These are phyloP conservation scores for Sinhomidia bicolor DNA, from an alignment of 2,888 invertebrate genomes.

Conservation along the genomic window DNA sequence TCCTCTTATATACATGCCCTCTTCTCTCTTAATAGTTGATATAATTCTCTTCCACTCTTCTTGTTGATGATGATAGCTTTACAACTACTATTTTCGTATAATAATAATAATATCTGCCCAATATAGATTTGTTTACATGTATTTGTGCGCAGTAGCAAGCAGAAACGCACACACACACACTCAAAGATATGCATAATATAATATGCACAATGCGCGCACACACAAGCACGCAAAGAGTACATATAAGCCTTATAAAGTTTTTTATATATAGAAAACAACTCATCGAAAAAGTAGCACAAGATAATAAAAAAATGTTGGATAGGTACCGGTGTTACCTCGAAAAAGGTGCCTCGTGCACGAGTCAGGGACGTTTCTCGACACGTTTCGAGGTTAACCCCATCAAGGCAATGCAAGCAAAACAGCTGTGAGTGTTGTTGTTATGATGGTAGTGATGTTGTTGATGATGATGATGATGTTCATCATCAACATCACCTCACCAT, in stretches of 20 bases:
- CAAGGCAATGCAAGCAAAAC: conserved; percentile 53
- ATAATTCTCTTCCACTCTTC: conserved; percentile 4
- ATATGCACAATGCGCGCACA: too few species aligned
- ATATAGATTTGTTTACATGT: not conserved
- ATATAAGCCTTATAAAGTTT: too few species aligned
- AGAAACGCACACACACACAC: not conserved
- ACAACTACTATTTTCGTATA: not conserved
- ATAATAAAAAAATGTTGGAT: conserved; percentile 49
- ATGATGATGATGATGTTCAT: not conserved
- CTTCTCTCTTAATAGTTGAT: not conserved
- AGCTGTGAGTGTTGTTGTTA: conserved; percentile 48
- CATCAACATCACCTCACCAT: too few species aligned
- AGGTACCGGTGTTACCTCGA: conserved; percentile 58
- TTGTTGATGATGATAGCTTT: conserved; percentile 18
- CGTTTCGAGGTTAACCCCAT: conserved; percentile 71
- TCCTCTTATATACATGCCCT: not conserved
- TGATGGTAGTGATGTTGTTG: conserved; percentile 21
- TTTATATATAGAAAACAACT: too few species aligned
- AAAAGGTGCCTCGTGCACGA: conserved; percentile 69
- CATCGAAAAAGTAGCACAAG: conserved; percentile 49
- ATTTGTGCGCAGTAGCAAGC: conserved; percentile 31
- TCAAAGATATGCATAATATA: not conserved
- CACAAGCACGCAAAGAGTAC: too few species aligned
- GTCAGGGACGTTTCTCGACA: conserved; percentile 76
- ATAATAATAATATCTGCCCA: not conserved